Evolutionary conservation across 2,113 vertebrate genomes (phyloP), one percentile per base, ranked within the genome.

Genomic region (Channa maculata): DNA sequence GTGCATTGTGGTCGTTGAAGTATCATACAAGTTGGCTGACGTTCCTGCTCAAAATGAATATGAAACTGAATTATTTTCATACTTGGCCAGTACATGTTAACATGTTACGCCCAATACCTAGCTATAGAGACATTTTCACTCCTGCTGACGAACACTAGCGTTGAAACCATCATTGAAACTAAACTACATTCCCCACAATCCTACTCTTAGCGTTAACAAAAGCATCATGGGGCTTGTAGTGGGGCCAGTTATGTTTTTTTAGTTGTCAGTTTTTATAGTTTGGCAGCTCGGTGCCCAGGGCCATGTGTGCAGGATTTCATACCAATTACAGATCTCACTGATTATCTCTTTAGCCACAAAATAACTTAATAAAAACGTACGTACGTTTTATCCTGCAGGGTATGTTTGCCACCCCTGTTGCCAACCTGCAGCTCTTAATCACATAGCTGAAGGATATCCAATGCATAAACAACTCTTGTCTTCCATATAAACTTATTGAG

Each of bases 1-100:
- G 15, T 88, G 93, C 84, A 93, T 90, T 89, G 12, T 93, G 93
- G 94, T 73, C 88, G 24, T 88, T 93, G 91, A 89, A 92, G 93
- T 94, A 34, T 66, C 7, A 44, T 5, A 41, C 8, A 1, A 7
- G 24, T 24, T 24, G 5, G 2, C 1, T 10, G 2, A 4, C 0
- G 13, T 1, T 1, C 10, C 0, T 1, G 2, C 5, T 46, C 0
- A 8, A 36, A 65, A 36, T 15, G 24, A 13, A 0, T 9, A 43
- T 6, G 1, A 4, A 24, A 24, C 24, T 24, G 24, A 24, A 24
- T 24, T 54, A 1, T 45, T 70, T 67, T 34, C 2, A 41, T 49
- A 15, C 1, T 44, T 48, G 1, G 1, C 5, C 14, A 14, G 2
- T 37, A 3, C 3, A 11, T 6, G 10, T 33, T 2, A 10, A 36